phyloP scores from a whole-genome alignment of 2,113 vertebrate species.

The Delphinus delphis region DNA sequence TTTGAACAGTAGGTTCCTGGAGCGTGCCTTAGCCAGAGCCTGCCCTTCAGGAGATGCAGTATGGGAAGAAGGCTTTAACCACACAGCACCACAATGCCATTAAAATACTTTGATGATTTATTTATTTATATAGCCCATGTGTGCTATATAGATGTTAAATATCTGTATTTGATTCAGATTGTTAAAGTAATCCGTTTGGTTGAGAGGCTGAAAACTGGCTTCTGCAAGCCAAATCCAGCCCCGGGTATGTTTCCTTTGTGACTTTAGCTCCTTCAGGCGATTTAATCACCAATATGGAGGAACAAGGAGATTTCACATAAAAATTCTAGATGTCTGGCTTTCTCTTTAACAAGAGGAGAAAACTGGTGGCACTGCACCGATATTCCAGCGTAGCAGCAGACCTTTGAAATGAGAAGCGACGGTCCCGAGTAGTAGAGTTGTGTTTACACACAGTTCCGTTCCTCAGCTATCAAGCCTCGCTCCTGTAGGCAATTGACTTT shows the following conservation, averaged over 20 bases:
- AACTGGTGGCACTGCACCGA: neutral
- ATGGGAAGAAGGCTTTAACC: neutral
- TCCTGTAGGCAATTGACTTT: neutral
- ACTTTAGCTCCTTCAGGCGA: neutral
- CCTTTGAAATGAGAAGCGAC: neutral
- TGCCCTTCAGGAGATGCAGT: neutral
- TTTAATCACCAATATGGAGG: neutral
- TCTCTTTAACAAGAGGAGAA: neutral
- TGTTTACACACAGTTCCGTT: fast-evolving
- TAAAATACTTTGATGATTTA: neutral
- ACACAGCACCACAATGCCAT: neutral
- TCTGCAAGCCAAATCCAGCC: neutral
- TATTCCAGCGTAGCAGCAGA: neutral
- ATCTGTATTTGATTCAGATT: neutral
- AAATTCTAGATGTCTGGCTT: neutral
- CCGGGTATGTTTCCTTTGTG: neutral
- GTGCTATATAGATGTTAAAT: neutral
- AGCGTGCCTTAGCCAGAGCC: neutral
- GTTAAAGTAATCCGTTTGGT: neutral
- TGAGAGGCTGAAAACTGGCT: neutral
- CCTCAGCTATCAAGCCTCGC: neutral
- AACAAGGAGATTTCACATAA: neutral
- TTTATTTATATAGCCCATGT: neutral
- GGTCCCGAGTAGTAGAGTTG: fast-evolving
- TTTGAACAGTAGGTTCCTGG: neutral